These are phyloP conservation scores for Nesogale talazaci DNA, from an alignment of 2,113 vertebrate species.

Conservation along the genomic window DNA sequence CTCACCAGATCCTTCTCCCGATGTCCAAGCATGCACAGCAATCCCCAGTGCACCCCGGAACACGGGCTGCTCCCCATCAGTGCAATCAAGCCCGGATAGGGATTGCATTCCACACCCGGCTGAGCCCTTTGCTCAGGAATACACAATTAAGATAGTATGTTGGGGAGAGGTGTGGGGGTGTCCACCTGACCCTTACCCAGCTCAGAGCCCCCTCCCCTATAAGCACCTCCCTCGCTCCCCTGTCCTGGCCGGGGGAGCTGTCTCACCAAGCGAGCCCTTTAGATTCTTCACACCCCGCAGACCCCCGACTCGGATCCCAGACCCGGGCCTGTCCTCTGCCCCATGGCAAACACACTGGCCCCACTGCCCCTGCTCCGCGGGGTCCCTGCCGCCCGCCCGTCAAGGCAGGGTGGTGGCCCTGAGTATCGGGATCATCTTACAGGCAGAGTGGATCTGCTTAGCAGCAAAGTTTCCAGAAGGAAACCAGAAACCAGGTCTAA, in stretches of 20 bases:
- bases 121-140: constrained; percentile 49
- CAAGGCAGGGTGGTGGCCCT: background rate
- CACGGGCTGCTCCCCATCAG: constrained; percentile 33
- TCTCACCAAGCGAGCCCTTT: background rate
- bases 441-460: constrained; percentile 75
- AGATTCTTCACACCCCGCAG: background rate
- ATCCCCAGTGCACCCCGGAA: background rate
- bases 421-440: constrained; percentile 42
- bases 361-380: background rate
- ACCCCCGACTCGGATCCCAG: background rate
- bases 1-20: background rate
- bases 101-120: constrained; percentile 56
- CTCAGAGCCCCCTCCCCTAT: background rate
- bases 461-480: constrained; percentile 80
- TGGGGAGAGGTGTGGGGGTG: constrained; percentile 24
- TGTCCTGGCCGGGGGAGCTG: background rate
- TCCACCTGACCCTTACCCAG: background rate
- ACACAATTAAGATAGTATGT: constrained; percentile 65
- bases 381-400: background rate
- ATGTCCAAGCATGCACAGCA: background rate
- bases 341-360: background rate
- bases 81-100: constrained; percentile 3
- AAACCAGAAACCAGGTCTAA: constrained; percentile 86
- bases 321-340: background rate
- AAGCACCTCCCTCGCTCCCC: background rate